Evolutionary conservation across 1,140 invertebrate species (phyloP).

Genomic region (Hypsibius dujardini): DNA sequence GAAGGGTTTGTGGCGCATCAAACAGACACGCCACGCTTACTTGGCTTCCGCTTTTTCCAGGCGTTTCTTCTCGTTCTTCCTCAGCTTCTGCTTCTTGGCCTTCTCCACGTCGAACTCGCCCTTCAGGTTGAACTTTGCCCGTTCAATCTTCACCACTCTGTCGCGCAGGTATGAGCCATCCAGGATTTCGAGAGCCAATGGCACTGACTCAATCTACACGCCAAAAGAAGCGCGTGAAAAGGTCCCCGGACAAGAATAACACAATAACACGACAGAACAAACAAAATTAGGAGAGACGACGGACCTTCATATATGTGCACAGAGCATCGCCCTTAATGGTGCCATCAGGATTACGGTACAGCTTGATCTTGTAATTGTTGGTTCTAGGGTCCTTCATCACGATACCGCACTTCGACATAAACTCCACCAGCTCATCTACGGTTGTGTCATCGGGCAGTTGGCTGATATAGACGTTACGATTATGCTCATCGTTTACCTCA

Average conservation of each 20-base stretch:
- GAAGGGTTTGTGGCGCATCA: constrained; percentile 22
- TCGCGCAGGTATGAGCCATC: constrained; percentile 56
- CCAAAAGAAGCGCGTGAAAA: too few species aligned
- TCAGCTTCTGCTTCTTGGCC: constrained; percentile 63
- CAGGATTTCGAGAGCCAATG: constrained; percentile 72
- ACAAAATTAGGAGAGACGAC: constrained; percentile 19
- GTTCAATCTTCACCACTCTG: constrained; percentile 61
- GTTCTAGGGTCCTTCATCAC: constrained; percentile 65
- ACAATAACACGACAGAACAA: constrained; percentile 25
- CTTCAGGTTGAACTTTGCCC: constrained; percentile 83
- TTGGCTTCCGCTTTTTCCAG: constrained; percentile 83
- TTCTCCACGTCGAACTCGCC: constrained; percentile 74
- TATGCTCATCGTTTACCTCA: constrained; percentile 71
- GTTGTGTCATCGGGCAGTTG: constrained; percentile 74
- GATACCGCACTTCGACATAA: constrained; percentile 92
- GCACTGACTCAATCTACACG: constrained; percentile 69
- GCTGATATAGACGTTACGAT: constrained; percentile 90
- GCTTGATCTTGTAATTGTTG: constrained; percentile 75
- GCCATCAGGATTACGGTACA: constrained; percentile 67
- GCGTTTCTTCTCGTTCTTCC: constrained; percentile 76
- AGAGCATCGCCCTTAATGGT: constrained; percentile 83
- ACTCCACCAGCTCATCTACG: constrained; percentile 60
- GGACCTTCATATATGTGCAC: constrained; percentile 81
- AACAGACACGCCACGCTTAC: constrained; percentile 35
- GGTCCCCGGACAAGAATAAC: too few species aligned